Base-by-base conservation (phyloP, 30 jellyfish, hydroid and myxozoan genomes). In the Catostylus mosaicus region DNA sequence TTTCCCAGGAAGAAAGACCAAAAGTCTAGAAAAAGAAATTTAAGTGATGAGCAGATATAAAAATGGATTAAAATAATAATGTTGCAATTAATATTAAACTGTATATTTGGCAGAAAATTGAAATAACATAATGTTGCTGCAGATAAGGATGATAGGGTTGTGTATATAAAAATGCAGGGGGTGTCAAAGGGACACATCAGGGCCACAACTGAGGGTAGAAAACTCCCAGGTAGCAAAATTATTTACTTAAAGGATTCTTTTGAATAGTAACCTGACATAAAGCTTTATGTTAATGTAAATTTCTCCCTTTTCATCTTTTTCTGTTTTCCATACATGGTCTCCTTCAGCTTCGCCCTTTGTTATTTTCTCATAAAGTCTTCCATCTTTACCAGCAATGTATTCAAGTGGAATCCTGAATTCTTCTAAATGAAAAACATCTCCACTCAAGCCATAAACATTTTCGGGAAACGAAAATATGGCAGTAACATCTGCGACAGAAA, bases 1-100 rank as follows among this genome's bases (percentile, higher is more conserved):
- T 32, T 37, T 29, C 30, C 91, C 91, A 12, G 75, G 78, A 8
- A 81, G 67, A 56, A 66, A 81, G 14, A 85, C 10, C 35, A 67
- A 60, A 20, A 81, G 45, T 66, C 91, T 81, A 30, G 65, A 30
- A 29, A 30, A 23, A 29, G n/a, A 38, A 69, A 0, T 24, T n/a
- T n/a, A n/a, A n/a, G n/a, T n/a, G n/a, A n/a, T n/a, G n/a, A n/a
- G n/a, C n/a, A n/a, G n/a, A n/a, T n/a, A n/a, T n/a, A n/a, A n/a
- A n/a, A n/a, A n/a, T n/a, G n/a, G n/a, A n/a, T n/a, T n/a, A n/a
- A n/a, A n/a, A n/a, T n/a, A n/a, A n/a, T n/a, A n/a, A n/a, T n/a
- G n/a, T n/a, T n/a, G n/a, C n/a, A n/a, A n/a, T n/a, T n/a, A n/a
- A n/a, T n/a, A n/a, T n/a, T n/a, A n/a, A n/a, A n/a, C n/a, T n/a